Evolutionary conservation across 2,797 vertebrate species (phyloP).

Genomic region (Hyperoplus immaculatus): DNA sequence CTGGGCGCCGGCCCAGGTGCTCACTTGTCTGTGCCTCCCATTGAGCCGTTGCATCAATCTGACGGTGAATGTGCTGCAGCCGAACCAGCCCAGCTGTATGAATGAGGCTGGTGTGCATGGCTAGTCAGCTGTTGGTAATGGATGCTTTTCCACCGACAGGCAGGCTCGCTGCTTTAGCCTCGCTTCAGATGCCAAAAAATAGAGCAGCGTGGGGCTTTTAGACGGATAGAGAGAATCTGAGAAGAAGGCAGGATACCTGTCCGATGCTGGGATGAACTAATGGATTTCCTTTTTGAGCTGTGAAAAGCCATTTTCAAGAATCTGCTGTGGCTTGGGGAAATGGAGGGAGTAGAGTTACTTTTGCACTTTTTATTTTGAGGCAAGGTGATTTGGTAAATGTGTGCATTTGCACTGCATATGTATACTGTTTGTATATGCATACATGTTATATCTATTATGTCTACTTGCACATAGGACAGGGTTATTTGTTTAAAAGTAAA

Average conservation of each 20-base stretch:
- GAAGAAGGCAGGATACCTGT: conserved; percentile 20
- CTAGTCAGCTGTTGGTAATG: conserved; percentile 72
- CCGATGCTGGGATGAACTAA: conserved; percentile 5
- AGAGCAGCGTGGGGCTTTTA: conserved; percentile 53
- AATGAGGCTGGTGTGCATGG: conserved; percentile 67
- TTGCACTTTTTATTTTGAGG: conserved; percentile 36
- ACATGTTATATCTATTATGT: not conserved
- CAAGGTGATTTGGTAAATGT: conserved; percentile 2
- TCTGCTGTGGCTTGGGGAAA: conserved; percentile 27
- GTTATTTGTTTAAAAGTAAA: not conserved
- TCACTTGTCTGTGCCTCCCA: conserved; percentile 60
- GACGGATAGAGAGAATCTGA: conserved; percentile 41
- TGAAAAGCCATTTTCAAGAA: conserved; percentile 35
- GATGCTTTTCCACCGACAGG: conserved; percentile 50
- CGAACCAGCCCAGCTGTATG: conserved; percentile 47
- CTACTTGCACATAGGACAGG: not conserved
- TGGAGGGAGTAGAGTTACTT: conserved; percentile 31
- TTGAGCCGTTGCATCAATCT: conserved; percentile 63
- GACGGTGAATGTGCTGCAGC: conserved; percentile 35
- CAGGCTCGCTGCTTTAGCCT: conserved; percentile 29
- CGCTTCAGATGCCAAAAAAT: conserved; percentile 48
- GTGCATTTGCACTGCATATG: not conserved
- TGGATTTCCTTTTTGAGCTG: conserved; percentile 37
- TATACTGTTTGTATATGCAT: not conserved
- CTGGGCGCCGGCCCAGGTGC: conserved; percentile 66